Evolutionary conservation across 1,140 invertebrate species (phyloP).

Genomic region (Chelonus insularis): DNA sequence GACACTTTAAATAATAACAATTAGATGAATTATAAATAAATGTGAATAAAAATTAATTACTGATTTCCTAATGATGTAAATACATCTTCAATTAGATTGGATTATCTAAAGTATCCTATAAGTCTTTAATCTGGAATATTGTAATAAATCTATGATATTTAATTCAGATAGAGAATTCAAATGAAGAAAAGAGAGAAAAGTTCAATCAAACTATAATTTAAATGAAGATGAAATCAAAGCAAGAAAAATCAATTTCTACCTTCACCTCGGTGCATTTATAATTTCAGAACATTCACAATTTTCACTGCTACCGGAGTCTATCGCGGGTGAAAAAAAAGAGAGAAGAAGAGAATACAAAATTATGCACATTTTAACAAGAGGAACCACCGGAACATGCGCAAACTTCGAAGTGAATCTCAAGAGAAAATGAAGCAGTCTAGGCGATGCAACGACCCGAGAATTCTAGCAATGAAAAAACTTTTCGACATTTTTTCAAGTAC

Average conservation of each 20-base stretch:
- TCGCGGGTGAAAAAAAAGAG: background rate
- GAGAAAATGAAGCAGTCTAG: conserved; percentile 16
- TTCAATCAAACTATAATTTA: background rate
- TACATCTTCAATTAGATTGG: too few species aligned
- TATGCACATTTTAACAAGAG: conserved; percentile 26
- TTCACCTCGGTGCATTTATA: conserved; percentile 15
- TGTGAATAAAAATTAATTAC: too few species aligned
- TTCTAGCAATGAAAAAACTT: too few species aligned
- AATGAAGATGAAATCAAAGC: conserved; percentile 2
- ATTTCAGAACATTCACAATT: conserved; percentile 12
- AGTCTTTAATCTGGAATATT: too few species aligned
- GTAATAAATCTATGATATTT: background rate
- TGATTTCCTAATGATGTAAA: too few species aligned
- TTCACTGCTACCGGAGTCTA: conserved; percentile 12
- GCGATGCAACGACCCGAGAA: background rate
- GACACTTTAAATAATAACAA: too few species aligned
- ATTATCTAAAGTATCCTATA: too few species aligned
- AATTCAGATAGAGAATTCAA: background rate
- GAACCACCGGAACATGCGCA: conserved; percentile 15
- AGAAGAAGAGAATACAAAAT: conserved; percentile 19
- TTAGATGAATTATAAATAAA: too few species aligned
- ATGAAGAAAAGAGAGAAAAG: too few species aligned
- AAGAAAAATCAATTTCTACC: conserved; percentile 16
- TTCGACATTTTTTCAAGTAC: too few species aligned
- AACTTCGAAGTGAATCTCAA: conserved; percentile 7